Conservation (phyloP, 53 echinoderm and acorn worm species). For the Zoroaster sp. region DNA sequence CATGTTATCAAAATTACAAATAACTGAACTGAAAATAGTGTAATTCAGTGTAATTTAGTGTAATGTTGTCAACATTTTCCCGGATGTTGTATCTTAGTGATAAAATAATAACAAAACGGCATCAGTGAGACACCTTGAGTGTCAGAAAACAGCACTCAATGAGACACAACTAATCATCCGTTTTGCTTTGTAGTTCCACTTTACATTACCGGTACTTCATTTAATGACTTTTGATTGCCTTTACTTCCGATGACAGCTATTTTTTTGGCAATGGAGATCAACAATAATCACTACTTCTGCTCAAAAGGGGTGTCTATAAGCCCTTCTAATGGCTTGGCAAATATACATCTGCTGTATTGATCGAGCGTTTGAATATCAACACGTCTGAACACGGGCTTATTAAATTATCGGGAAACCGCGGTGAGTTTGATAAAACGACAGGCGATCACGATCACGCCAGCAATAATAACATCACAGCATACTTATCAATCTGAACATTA, state of each 20-base stretch:
- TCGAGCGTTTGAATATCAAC: conserved; percentile 29
- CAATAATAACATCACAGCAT: conserved; percentile 27
- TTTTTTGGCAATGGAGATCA: background rate
- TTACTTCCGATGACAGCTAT: background rate
- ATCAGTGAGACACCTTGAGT: no score
- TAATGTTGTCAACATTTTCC: no score
- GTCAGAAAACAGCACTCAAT: no score
- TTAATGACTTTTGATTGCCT: no score
- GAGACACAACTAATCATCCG: no score
- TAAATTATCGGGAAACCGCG: background rate
- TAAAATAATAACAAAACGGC: no score
- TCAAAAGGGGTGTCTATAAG: background rate
- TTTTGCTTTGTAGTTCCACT: no score
- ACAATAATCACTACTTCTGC: background rate
- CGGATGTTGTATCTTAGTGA: no score
- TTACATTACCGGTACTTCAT: no score
- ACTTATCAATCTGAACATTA: background rate
- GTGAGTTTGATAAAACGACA: background rate
- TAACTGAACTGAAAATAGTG: no score
- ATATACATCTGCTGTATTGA: background rate
- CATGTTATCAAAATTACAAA: no score
- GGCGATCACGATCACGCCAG: background rate
- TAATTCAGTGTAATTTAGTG: no score
- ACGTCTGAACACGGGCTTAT: conserved; percentile 2
- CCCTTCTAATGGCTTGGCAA: conserved; percentile 38